A percentile compares a stretch with the other conserved stretches of the same genome.
These are phyloP conservation scores for Latheticus oryzae DNA, from an alignment of 2,888 invertebrate species.

Conservation along the genomic window DNA sequence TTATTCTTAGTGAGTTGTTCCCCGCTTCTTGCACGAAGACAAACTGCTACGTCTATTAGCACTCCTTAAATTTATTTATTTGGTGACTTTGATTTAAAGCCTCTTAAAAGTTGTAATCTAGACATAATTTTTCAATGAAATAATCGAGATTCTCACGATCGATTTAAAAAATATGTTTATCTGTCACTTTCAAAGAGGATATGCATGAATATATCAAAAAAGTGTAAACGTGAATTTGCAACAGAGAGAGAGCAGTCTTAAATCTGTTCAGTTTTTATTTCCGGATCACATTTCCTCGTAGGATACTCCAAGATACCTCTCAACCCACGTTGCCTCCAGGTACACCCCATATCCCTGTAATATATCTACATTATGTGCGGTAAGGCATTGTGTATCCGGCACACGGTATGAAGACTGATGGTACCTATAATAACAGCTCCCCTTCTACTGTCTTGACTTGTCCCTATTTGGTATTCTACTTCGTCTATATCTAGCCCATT, in stretches of 20 bases:
- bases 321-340: constrained; percentile 22
- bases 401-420: constrained; percentile 48
- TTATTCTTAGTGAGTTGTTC: constrained; percentile 35
- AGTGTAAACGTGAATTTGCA: too few species aligned
- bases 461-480: constrained; percentile 36
- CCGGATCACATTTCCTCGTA: constrained; percentile 21
- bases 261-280: constrained; percentile 34
- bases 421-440: constrained; percentile 42
- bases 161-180: too few species aligned
- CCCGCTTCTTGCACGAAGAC: constrained; percentile 40
- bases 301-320: constrained; percentile 25
- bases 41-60: constrained; percentile 45
- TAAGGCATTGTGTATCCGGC: constrained; percentile 44
- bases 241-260: constrained; percentile 19
- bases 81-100: constrained; percentile 46
- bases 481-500: constrained; percentile 28
- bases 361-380: constrained; percentile 48
- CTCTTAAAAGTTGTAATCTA: constrained; percentile 38
- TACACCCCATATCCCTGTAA: constrained; percentile 34
- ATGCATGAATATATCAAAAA: neutral
- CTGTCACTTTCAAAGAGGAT: too few species aligned
- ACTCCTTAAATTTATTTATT: constrained; percentile 46
- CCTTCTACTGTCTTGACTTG: constrained; percentile 20
- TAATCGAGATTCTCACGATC: constrained; percentile 29
- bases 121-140: constrained; percentile 32